These are phyloP conservation scores for Pogonognathellus flavescens DNA, from an alignment of 1,140 invertebrate species.

Conservation along the genomic window DNA sequence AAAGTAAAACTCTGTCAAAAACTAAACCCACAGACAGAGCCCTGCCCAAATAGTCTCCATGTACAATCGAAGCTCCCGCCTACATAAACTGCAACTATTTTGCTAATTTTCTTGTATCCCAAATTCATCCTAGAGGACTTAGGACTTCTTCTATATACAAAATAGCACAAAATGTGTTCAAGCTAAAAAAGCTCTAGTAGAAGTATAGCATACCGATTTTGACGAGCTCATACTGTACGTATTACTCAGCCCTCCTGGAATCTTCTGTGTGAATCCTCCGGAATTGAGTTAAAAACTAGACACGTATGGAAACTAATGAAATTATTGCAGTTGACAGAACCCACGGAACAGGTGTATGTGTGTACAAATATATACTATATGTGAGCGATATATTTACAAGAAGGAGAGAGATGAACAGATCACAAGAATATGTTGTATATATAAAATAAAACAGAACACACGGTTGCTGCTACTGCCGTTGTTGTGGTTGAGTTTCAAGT, in stretches of 20 bases:
- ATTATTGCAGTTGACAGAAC: no score
- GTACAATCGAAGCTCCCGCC: constrained; percentile 37
- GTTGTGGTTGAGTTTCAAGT: not conserved
- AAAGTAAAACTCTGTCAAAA: no score
- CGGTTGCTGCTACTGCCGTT: not conserved
- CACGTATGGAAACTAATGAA: no score
- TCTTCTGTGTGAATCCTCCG: no score
- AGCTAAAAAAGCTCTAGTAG: not conserved
- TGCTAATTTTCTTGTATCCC: constrained; percentile 35
- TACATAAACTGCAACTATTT: constrained; percentile 32
- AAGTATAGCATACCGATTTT: not conserved
- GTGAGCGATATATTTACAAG: no score
- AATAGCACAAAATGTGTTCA: not conserved
- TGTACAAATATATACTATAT: no score
- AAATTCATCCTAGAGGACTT: not conserved
- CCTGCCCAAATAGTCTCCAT: constrained; percentile 38
- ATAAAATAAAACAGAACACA: not conserved
- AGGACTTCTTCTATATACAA: not conserved
- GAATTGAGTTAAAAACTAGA: no score
- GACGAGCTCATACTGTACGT: not conserved
- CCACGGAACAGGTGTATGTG: no score
- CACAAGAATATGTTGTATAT: not conserved
- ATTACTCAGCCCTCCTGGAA: no score
- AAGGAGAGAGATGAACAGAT: no score
- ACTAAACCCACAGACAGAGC: not conserved